Conservation (phyloP, 2,888 invertebrate genomes). For the Lymantria dispar region DNA sequence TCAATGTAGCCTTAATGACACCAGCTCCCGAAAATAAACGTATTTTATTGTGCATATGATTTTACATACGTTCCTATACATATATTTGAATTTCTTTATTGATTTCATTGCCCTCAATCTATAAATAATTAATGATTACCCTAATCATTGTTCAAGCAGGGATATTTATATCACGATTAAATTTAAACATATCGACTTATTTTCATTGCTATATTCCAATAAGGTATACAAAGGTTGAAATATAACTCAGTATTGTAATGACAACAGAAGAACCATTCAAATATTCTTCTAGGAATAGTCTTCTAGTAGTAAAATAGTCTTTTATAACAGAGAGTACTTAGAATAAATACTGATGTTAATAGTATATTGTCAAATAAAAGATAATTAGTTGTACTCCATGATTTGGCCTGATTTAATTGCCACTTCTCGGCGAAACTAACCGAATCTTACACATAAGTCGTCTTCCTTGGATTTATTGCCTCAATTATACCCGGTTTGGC, state of each 20-base stretch:
- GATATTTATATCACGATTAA: too few species aligned
- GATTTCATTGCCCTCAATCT: conserved; percentile 16
- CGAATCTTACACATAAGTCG: conserved; percentile 60
- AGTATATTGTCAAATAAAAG: conserved; percentile 25
- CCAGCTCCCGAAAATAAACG: conserved; percentile 69
- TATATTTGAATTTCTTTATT: conserved; percentile 46
- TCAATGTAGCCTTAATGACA: conserved; percentile 65
- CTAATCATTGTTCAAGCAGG: too few species aligned
- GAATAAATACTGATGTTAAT: too few species aligned
- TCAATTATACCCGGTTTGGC: conserved; percentile 71
- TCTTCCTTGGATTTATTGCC: conserved; percentile 67
- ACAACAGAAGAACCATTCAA: too few species aligned
- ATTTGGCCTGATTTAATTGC: conserved; percentile 74
- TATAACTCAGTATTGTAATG: too few species aligned
- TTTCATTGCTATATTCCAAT: background rate
- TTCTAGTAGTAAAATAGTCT: too few species aligned
- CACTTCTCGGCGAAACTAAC: conserved; percentile 54
- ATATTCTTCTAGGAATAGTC: too few species aligned
- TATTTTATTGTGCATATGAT: conserved; percentile 60
- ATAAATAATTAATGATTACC: background rate
- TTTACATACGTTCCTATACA: conserved; percentile 48
- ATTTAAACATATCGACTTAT: background rate
- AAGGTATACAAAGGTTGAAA: too few species aligned
- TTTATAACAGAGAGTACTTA: too few species aligned
- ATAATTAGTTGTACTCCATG: conserved; percentile 67